A percentile compares a stretch with the other conserved stretches of the same genome.
These are phyloP conservation scores for Erpornis zantholeuca DNA, from an alignment of 2,113 vertebrate species.

Conservation along the genomic window DNA sequence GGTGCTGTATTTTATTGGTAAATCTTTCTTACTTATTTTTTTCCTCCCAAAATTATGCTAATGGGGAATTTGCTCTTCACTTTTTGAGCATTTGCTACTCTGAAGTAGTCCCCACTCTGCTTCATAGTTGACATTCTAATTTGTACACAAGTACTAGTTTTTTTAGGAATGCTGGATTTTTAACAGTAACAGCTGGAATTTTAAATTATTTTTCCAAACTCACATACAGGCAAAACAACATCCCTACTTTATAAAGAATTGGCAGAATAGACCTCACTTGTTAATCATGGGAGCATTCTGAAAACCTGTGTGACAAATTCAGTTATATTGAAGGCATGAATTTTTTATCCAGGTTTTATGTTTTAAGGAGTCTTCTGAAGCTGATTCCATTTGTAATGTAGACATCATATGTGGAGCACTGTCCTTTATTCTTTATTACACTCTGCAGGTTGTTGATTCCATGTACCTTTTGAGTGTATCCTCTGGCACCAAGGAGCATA, in stretches of 20 bases:
- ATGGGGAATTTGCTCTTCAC: not conserved
- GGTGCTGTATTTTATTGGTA: not conserved
- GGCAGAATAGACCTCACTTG: not conserved
- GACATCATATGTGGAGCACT: not conserved
- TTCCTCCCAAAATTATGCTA: not conserved
- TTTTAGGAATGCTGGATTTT: not conserved
- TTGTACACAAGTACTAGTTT: not conserved
- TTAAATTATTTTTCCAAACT: not conserved
- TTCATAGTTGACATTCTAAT: not conserved
- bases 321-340: not conserved
- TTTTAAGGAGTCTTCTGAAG: not conserved
- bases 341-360: not conserved
- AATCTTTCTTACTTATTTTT: not conserved
- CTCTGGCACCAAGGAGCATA: constrained; percentile 32
- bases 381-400: not conserved
- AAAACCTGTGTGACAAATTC: not conserved
- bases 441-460: constrained; percentile 15
- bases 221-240: not conserved
- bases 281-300: not conserved
- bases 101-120: not conserved
- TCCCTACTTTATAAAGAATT: not conserved
- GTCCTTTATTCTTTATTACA: constrained; percentile 49
- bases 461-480: not conserved
- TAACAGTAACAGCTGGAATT: not conserved
- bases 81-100: not conserved